Conservation (phyloP, 1,140 invertebrate species). For the Rhyzopertha dominica region DNA sequence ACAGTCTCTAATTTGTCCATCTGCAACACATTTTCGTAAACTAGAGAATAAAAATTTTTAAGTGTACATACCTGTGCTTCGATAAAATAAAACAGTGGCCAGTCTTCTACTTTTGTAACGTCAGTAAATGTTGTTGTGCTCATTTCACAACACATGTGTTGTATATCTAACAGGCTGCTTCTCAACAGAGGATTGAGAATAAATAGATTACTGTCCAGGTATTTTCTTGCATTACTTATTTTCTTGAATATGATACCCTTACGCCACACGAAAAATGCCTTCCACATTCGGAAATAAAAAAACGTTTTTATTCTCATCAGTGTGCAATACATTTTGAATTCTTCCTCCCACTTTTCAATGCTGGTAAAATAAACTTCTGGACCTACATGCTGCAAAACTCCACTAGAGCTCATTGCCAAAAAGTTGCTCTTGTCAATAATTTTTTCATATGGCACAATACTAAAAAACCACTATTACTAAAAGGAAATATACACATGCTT, state of each 20-base stretch:
- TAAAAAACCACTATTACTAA: slow-evolving; percentile 41
- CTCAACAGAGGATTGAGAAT: slow-evolving; percentile 66
- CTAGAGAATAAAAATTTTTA: neutral
- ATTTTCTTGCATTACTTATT: slow-evolving; percentile 53
- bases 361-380: slow-evolving; percentile 64
- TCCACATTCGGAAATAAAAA: slow-evolving; percentile 69
- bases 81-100: slow-evolving; percentile 60
- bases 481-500: no score
- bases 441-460: slow-evolving; percentile 56
- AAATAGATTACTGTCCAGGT: slow-evolving; percentile 64
- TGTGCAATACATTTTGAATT: slow-evolving; percentile 63
- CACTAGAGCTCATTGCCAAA: slow-evolving; percentile 62
- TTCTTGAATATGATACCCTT: slow-evolving; percentile 69
- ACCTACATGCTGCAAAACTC: slow-evolving; percentile 61
- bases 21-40: slow-evolving; percentile 34
- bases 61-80: slow-evolving; percentile 55
- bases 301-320: slow-evolving; percentile 70
- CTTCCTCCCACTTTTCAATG: slow-evolving; percentile 62
- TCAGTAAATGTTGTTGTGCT: slow-evolving; percentile 57
- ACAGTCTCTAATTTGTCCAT: slow-evolving; percentile 52
- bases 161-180: slow-evolving; percentile 62
- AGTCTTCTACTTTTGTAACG: slow-evolving; percentile 51
- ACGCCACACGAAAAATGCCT: slow-evolving; percentile 75
- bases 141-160: slow-evolving; percentile 65
- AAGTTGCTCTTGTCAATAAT: slow-evolving; percentile 58